Evolutionary conservation across 2,797 vertebrate genomes (phyloP).

Genomic region (Catostomus latipinnis): DNA sequence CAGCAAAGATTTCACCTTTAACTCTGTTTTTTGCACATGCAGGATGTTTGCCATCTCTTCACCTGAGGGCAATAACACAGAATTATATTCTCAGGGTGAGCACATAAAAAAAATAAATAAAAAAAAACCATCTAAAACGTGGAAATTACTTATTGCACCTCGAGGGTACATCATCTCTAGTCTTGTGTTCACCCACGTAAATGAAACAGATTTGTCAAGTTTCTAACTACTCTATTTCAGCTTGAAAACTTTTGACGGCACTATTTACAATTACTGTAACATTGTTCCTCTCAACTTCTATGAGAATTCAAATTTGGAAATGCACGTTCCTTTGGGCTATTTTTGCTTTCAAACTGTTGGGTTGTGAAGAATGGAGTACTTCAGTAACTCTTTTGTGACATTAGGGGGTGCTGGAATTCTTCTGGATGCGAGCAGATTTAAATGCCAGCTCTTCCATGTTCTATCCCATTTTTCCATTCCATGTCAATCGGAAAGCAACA

Average conservation of each 20-base stretch:
- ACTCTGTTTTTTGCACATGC: neutral
- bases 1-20: constrained; percentile 8
- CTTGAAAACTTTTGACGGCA: constrained; percentile 32
- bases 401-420: constrained; percentile 85
- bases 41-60: constrained; percentile 64
- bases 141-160: constrained; percentile 75
- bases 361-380: neutral
- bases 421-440: constrained; percentile 39
- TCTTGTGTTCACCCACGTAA: constrained; percentile 65
- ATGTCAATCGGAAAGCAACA: constrained; percentile 29
- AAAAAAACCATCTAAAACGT: constrained; percentile 76
- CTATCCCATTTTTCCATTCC: neutral
- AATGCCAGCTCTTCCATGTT: neutral
- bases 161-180: constrained; percentile 69
- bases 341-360: neutral
- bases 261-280: constrained; percentile 21
- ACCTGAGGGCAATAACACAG: constrained; percentile 76
- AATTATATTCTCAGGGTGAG: constrained; percentile 66
- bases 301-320: neutral
- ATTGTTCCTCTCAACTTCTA: constrained; percentile 17
- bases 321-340: neutral
- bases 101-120: constrained; percentile 69
- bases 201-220: constrained; percentile 55
- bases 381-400: constrained; percentile 71
- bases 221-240: constrained; percentile 48